A percentile compares a stretch with the other conserved stretches of the same genome.
These are phyloP conservation scores for Pyrgilauda ruficollis DNA, from an alignment of 2,113 vertebrate species.

Conservation along the genomic window DNA sequence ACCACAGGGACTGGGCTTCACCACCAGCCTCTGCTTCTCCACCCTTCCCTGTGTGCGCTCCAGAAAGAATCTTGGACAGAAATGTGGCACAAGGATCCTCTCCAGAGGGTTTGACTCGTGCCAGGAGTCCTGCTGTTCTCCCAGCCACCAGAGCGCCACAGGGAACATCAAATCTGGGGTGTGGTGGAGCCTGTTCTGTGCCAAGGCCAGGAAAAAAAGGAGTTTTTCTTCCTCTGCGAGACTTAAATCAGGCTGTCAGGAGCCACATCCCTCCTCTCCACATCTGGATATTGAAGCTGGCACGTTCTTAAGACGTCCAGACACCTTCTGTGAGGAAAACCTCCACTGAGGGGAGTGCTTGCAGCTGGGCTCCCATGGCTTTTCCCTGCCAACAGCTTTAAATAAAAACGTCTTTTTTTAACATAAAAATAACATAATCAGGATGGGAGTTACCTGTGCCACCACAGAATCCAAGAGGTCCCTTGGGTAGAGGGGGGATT, in stretches of 20 bases:
- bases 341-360: background rate
- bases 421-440: background rate
- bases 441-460: background rate
- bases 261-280: background rate
- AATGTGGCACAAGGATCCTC: background rate
- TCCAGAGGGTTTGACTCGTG: background rate
- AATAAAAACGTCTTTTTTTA: background rate
- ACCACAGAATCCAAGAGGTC: background rate
- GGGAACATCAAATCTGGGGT: background rate
- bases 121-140: background rate
- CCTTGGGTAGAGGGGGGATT: background rate
- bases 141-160: background rate
- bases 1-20: background rate
- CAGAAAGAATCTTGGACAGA: background rate
- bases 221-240: background rate
- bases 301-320: background rate
- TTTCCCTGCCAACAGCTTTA: background rate
- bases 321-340: background rate
- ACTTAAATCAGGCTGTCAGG: background rate
- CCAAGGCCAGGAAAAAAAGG: background rate
- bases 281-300: background rate
- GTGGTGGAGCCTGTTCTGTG: background rate
- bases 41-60: fast-evolving
- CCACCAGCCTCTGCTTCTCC: background rate
- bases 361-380: background rate